A percentile compares a stretch with the other conserved stretches of the same genome.
phyloP scores from a whole-genome alignment of 2,888 invertebrate genomes.

The Acleris sparsana region DNA sequence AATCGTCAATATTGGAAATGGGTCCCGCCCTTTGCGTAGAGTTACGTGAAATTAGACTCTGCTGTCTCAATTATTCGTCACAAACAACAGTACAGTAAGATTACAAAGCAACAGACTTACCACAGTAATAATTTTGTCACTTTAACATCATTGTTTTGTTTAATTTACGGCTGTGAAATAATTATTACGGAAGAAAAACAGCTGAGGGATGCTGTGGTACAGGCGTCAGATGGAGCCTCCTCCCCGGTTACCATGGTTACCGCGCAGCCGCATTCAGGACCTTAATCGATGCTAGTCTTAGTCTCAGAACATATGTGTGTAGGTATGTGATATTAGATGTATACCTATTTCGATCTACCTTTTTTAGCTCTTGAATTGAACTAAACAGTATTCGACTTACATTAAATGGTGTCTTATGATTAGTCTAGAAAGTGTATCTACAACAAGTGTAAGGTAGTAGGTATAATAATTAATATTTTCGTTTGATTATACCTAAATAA shows the following conservation, averaged over 20 bases:
- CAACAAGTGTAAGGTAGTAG: too few relatives aligned
- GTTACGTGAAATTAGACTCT: conserved; percentile 19
- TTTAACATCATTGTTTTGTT: conserved; percentile 23
- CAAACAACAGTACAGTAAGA: conserved; percentile 2
- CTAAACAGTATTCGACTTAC: too few relatives aligned
- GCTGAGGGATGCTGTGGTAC: conserved; percentile 63
- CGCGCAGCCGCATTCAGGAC: conserved; percentile 66
- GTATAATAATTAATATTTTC: too few relatives aligned
- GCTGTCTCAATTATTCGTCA: conserved; percentile 13
- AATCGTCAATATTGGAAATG: conserved; percentile 42
- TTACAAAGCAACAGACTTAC: conserved; percentile 7
- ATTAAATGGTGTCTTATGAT: too few relatives aligned
- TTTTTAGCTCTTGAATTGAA: too few relatives aligned
- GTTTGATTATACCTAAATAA: too few relatives aligned
- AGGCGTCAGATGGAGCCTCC: conserved; percentile 57
- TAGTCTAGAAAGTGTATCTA: too few relatives aligned
- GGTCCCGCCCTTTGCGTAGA: conserved; percentile 23
- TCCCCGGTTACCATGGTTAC: conserved; percentile 59
- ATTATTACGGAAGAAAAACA: conserved; percentile 42
- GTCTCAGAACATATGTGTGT: too few relatives aligned
- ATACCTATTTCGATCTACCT: too few relatives aligned
- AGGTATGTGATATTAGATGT: too few relatives aligned
- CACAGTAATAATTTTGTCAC: conserved; percentile 10
- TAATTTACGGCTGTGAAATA: conserved; percentile 16
- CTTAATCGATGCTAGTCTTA: conserved; percentile 43